Percentiles rank a stretch among this genome's conserved stretches.
Evolutionary conservation across 2,888 invertebrate genomes (phyloP).

Genomic region (Morpho deidamia): DNA sequence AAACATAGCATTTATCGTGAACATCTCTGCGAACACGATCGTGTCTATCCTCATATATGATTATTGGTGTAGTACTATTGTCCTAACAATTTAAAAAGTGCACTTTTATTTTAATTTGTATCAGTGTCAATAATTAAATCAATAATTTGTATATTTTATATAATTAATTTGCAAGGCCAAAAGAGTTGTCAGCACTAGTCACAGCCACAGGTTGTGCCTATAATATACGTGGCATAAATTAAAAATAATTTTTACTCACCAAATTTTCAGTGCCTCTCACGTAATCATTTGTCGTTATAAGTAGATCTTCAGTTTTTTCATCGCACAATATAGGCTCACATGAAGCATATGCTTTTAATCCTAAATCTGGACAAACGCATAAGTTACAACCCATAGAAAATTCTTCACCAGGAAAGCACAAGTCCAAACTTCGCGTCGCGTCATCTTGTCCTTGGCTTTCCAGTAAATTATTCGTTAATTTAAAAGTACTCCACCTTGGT

Average conservation of each 20-base stretch:
- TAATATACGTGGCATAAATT: no score
- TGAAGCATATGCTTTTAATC: conserved; percentile 50
- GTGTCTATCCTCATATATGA: not conserved
- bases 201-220: no score
- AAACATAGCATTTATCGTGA: conserved; percentile 28
- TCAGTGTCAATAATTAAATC: no score
- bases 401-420: conserved; percentile 65
- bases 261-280: not conserved
- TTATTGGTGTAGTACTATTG: not conserved
- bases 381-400: conserved; percentile 57
- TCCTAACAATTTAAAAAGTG: not conserved
- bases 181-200: no score
- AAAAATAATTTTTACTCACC: not conserved
- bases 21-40: conserved; percentile 24
- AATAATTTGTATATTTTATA: no score
- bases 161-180: no score
- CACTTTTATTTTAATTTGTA: no score
- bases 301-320: conserved; percentile 21
- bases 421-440: conserved; percentile 41
- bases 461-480: conserved; percentile 42
- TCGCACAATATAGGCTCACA: conserved; percentile 47
- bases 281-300: not conserved
- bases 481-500: conserved; percentile 49
- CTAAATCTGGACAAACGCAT: conserved; percentile 65
- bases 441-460: conserved; percentile 34